Conservation (phyloP, 1,140 invertebrate genomes). For the Bombus superbus region DNA sequence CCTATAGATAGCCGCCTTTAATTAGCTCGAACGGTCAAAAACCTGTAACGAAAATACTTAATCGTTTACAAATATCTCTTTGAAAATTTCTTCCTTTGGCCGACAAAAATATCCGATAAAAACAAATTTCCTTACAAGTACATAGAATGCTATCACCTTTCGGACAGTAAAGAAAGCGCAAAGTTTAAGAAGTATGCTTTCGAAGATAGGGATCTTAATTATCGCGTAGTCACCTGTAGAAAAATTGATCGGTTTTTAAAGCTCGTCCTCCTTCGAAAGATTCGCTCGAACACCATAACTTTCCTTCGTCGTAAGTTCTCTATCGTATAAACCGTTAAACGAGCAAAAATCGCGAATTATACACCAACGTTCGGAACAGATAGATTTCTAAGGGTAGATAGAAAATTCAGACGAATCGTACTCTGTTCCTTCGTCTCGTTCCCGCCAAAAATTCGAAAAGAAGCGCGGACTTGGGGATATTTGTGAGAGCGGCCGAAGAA, state of each 20-base stretch:
- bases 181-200: too few relatives aligned
- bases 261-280: not conserved
- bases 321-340: too few relatives aligned
- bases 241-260: not conserved
- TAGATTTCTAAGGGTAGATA: too few relatives aligned
- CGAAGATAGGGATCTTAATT: too few relatives aligned
- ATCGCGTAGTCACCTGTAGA: not conserved
- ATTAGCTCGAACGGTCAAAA: not conserved
- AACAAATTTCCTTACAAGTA: too few relatives aligned
- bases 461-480: constrained; percentile 28
- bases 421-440: constrained; percentile 26
- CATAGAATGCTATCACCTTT: too few relatives aligned
- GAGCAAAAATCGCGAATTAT: not conserved
- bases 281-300: not conserved
- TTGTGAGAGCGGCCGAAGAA: constrained; percentile 73
- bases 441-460: constrained; percentile 46
- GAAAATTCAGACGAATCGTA: not conserved
- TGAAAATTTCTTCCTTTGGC: too few relatives aligned
- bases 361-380: too few relatives aligned
- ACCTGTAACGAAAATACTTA: too few relatives aligned
- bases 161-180: too few relatives aligned
- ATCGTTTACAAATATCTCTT: too few relatives aligned
- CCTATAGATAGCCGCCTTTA: not conserved
- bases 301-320: not conserved
- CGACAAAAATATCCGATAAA: too few relatives aligned